Evolutionary conservation across 1,140 invertebrate genomes (phyloP), one percentile per base, ranked within the genome.

Genomic region (Berghia stephanieae): DNA sequence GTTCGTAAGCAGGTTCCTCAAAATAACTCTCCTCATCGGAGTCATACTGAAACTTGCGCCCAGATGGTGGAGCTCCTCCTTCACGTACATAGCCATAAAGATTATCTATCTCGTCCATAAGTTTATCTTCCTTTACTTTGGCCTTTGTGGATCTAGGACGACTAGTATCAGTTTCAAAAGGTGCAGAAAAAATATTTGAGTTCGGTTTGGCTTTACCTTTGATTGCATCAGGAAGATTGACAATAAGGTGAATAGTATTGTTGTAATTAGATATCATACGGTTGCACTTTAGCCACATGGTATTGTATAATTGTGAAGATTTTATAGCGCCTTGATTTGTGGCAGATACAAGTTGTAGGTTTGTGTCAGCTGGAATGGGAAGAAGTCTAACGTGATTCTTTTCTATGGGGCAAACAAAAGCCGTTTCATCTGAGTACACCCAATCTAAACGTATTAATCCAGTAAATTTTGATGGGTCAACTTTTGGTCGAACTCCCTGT

Each of bases 41-140:
- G 78, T 87, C 86, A 57, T 84, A 81, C 18, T 83, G 79, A 40
- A 82, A 86, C 55, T 83, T 83, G 5, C 36, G n/a, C 71, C 83
- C 84, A 16, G 72, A 67, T 18, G 81, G 80, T 42, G 97, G 90
- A 18, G 95, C 94, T 83, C 97, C 95, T 0, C 96, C 96, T 49
- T 85, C 84, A 63, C 96, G 91, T 0, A 98, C 96, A 87, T 98
- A 98, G 86, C 96, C 95, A 88, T 98, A 98, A 77, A 98, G 96
- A 89, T 97, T 95, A 91, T 98, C 96, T 81, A 98, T 97, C 90
- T 98, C 96, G 83, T 97, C 95, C 89, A 97, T 97, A 24, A 88
- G 80, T 38, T 84, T 77, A 81, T 97, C 95, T 78, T 89, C 88
- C 73, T 83, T 82, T 21, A 81, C 84, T 52, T 83, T 85, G 10